Conservation (phyloP, 2,797 vertebrate species). For the Dryobates pubescens region DNA sequence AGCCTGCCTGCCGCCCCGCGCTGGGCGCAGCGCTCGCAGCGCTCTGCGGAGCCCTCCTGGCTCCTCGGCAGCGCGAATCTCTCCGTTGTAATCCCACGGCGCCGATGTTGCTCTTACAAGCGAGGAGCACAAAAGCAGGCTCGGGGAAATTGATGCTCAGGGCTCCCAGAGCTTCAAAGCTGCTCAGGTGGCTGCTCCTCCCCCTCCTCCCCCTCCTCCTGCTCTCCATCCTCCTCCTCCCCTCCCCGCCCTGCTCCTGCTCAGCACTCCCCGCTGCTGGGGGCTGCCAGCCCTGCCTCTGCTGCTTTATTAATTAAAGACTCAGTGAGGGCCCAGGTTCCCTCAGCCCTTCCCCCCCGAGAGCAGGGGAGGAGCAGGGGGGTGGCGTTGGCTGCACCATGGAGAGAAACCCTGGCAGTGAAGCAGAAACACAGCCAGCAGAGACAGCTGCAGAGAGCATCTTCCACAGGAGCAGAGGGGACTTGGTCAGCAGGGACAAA, state of each 20-base stretch:
- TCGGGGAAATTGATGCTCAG: background rate
- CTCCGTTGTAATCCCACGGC: background rate
- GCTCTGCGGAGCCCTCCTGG: background rate
- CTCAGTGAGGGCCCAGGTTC: background rate
- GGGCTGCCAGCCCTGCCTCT: background rate
- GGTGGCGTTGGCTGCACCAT: background rate
- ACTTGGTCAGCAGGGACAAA: too few species aligned
- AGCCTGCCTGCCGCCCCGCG: background rate
- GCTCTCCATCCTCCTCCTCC: too few species aligned
- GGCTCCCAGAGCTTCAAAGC: background rate
- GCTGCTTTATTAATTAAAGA: slow-evolving; percentile 1
- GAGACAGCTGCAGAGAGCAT: background rate
- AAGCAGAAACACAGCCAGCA: background rate
- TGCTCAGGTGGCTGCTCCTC: background rate
- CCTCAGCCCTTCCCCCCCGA: background rate
- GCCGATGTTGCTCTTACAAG: background rate
- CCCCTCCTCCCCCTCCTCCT: too few species aligned
- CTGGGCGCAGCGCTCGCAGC: background rate
- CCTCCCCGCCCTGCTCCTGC: background rate
- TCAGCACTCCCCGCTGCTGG: background rate
- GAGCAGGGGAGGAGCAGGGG: background rate
- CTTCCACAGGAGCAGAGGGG: background rate
- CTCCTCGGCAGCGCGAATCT: background rate
- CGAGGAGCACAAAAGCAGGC: background rate
- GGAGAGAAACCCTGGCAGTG: background rate